Conservation (phyloP, 1,140 invertebrate species). For the Apis cerana region DNA sequence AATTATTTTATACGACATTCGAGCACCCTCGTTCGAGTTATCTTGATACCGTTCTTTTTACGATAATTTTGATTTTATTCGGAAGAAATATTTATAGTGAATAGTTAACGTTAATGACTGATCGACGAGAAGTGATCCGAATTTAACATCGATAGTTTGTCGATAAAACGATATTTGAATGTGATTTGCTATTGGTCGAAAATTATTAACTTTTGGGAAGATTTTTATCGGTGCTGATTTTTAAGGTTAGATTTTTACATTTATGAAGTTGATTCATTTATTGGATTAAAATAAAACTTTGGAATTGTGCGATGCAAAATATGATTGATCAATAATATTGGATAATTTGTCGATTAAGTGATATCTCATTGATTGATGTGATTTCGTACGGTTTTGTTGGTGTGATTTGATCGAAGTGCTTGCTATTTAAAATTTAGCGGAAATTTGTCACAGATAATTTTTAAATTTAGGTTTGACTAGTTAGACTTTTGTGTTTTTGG, state of each 20-base stretch:
- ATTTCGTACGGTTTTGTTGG: no score
- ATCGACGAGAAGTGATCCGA: not conserved
- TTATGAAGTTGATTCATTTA: not conserved
- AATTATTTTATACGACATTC: constrained; percentile 9
- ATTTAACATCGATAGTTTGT: no score
- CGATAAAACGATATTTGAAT: no score
- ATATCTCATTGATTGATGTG: no score
- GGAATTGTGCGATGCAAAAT: not conserved
- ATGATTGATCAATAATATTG: not conserved
- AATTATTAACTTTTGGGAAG: not conserved
- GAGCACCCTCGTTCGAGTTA: not conserved
- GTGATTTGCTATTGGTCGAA: no score
- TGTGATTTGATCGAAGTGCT: no score
- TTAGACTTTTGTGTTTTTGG: not conserved
- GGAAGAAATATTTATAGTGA: not conserved
- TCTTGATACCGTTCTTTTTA: not conserved
- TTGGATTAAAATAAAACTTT: not conserved
- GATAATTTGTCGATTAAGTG: no score
- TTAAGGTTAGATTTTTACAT: not conserved
- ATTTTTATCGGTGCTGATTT: not conserved
- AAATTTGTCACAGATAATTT: not conserved
- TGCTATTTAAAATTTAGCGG: no score
- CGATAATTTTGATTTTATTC: no score
- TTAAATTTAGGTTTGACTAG: not conserved
- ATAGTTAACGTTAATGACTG: no score